Evolutionary conservation across 2,888 invertebrate genomes (phyloP), one percentile per base, ranked within the genome.

Genomic region (Campaea margaritaria): DNA sequence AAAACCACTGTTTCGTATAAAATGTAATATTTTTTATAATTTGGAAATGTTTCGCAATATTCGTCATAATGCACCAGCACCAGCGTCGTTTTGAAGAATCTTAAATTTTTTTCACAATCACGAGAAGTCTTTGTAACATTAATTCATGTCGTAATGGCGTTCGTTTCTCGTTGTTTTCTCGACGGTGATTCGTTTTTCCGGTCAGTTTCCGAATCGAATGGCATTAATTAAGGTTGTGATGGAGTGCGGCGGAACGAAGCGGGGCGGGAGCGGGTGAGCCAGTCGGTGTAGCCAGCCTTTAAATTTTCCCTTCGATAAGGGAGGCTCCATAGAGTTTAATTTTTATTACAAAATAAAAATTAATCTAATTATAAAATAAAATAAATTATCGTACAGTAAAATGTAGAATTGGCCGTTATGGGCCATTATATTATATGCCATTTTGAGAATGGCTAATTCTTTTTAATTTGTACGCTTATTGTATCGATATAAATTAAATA

Each of bases 191-290:
- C 68, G 78, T 82, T 88, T 86, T 88, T 85, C 85, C 83, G 83
- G 78, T 82, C 75, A 77, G 79, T 86, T 88, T 82, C 89, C 85
- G 85, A 80, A 83, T 85, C 85, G 81, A 89, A 91, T 87, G 82
- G 82, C 85, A 86, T 89, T 91, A 91, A 90, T 91, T 90, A 90
- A 78, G 72, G 78, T 74, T 78, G 77, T 74, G 80, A 77, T 74
- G 83, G 77, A 81, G 79, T 76, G 74, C 76, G 74, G 77, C 76
- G 81, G 81, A 87, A 81, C 82, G 83, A 78, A 82, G 58, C 69
- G 70, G 55, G 48, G 58, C 55, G 67, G 67, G 59, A 41, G 54
- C 21, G 45, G 49, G 65, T 65, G 64, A 62, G 62, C 58, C 64
- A 63, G 52, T 56, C 43, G 51, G 68, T 55, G 55, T 43, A 46